Percentiles rank a stretch among this genome's conserved stretches.
Evolutionary conservation across 1,140 invertebrate species (phyloP).

Genomic region (Lineus longissimus): DNA sequence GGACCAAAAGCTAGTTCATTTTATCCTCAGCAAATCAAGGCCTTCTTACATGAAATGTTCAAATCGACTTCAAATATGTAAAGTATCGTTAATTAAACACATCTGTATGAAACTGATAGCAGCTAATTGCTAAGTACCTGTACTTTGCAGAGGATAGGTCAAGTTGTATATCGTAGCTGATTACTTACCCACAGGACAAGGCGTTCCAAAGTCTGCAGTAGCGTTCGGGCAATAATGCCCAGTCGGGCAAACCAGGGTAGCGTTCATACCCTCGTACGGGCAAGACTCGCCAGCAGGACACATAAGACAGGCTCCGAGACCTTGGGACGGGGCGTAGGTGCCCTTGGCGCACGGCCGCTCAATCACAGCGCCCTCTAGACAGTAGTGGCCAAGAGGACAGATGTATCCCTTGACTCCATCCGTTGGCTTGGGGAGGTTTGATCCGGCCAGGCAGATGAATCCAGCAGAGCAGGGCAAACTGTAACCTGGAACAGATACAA

Average conservation of each 20-base stretch:
- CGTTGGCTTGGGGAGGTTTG: slow-evolving; percentile 34
- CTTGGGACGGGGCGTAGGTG: slow-evolving; percentile 29
- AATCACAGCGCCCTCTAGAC: slow-evolving; percentile 31
- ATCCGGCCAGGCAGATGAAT: slow-evolving; percentile 45
- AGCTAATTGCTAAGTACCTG: too few species aligned
- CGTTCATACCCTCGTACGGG: slow-evolving; percentile 40
- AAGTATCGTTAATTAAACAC: too few species aligned
- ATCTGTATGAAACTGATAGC: too few species aligned
- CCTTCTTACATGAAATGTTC: too few species aligned
- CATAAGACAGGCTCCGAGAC: slow-evolving; percentile 25
- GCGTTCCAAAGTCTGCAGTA: slow-evolving; percentile 35
- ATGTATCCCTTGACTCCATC: slow-evolving; percentile 41
- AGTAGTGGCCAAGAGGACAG: slow-evolving; percentile 48
- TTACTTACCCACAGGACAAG: slow-evolving; percentile 39
- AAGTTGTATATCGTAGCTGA: not conserved
- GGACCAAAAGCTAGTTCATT: too few species aligned
- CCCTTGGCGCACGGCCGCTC: slow-evolving; percentile 36
- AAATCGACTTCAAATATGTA: too few species aligned
- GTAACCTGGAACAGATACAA: slow-evolving; percentile 25
- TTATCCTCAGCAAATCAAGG: too few species aligned
- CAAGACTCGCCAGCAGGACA: slow-evolving; percentile 40
- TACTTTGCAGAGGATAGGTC: too few species aligned
- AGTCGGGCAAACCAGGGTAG: slow-evolving; percentile 35
- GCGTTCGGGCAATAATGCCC: slow-evolving; percentile 47
- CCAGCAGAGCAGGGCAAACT: slow-evolving; percentile 41